Percentiles rank a stretch among this genome's conserved stretches.
Conservation (phyloP, 2,888 invertebrate species). For the Toxonevra muliebris region DNA sequence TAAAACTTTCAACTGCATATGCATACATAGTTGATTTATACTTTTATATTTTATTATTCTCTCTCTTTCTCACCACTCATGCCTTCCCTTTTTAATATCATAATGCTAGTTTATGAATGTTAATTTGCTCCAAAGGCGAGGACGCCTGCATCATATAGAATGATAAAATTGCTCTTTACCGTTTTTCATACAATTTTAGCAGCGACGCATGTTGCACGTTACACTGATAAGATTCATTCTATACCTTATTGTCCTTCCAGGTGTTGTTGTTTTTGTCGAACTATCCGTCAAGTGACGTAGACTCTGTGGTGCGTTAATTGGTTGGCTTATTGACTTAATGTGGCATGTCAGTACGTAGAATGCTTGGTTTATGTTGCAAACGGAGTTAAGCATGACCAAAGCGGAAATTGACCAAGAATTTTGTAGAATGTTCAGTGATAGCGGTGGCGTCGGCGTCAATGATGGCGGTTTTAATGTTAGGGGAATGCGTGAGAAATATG, state of each 20-base stretch:
- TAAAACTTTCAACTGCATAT: no score
- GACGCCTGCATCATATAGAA: background rate
- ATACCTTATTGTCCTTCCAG: no score
- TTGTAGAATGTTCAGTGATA: background rate
- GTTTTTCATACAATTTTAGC: background rate
- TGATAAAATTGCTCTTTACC: background rate
- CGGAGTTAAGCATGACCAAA: conserved; percentile 3
- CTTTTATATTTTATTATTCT: background rate
- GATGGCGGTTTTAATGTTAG: no score
- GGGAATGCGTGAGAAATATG: conserved; percentile 25
- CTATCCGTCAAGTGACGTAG: no score
- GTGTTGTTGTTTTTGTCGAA: no score
- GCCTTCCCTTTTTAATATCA: background rate
- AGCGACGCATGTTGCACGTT: no score
- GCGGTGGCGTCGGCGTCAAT: no score
- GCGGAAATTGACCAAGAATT: conserved; percentile 4
- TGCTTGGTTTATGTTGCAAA: background rate
- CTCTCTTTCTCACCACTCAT: background rate
- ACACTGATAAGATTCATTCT: no score
- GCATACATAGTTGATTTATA: background rate
- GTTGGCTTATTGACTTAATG: conserved; percentile 25
- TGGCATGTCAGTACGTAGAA: conserved; percentile 1
- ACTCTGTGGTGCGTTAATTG: conserved; percentile 11
- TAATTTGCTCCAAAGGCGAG: background rate
- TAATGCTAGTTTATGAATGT: background rate